phyloP scores from a whole-genome alignment of 2,113 vertebrate species.

The Rhinoderma darwinii region DNA sequence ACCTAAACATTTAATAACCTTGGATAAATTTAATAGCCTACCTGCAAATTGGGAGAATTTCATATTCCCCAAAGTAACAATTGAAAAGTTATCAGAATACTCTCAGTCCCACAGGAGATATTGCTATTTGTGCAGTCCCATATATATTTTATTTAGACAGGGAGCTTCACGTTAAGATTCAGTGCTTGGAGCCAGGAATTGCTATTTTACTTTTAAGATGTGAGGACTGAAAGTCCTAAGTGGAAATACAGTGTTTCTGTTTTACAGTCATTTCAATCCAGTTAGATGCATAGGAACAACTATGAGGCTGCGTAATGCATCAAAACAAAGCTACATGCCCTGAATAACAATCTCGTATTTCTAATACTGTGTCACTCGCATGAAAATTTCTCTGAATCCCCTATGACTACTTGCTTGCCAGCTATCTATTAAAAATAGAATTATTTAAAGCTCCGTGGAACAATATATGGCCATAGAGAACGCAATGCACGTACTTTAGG shows the following conservation, averaged over 20 bases:
- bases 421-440: slow-evolving; percentile 60
- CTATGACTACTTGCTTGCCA: slow-evolving; percentile 57
- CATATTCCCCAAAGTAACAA: no score
- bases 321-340: slow-evolving; percentile 52
- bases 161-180: background rate
- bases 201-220: background rate
- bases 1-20: no score
- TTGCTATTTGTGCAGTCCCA: no score
- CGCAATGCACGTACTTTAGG: slow-evolving; percentile 50
- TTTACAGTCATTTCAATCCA: slow-evolving; percentile 55
- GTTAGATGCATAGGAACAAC: slow-evolving; percentile 51
- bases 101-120: no score
- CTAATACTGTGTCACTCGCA: slow-evolving; percentile 56
- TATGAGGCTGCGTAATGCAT: slow-evolving; percentile 43
- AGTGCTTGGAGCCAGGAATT: background rate
- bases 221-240: background rate
- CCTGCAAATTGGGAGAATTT: no score
- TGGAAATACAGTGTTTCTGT: slow-evolving; percentile 45
- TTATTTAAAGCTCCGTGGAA: slow-evolving; percentile 60
- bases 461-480: slow-evolving; percentile 57
- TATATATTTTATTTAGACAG: background rate
- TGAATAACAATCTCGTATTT: slow-evolving; percentile 57
- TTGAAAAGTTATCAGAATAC: no score
- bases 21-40: no score
- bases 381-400: slow-evolving; percentile 57